These are phyloP conservation scores for Lagorchestes hirsutus DNA, from an alignment of 2,797 vertebrate species.

Conservation along the genomic window DNA sequence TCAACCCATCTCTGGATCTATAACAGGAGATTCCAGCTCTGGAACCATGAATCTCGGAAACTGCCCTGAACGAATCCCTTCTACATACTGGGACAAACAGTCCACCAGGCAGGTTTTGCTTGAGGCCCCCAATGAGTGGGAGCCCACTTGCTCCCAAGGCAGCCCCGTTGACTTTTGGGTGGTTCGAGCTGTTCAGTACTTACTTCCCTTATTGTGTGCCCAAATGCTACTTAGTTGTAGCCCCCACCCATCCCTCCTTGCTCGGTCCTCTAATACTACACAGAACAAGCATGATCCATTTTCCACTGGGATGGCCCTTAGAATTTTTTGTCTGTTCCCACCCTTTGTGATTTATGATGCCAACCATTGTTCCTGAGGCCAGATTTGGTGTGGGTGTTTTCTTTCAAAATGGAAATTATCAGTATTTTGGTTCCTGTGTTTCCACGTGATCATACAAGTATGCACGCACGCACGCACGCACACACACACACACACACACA, in stretches of 20 bases:
- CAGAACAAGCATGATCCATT: background rate
- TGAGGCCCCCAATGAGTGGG: background rate
- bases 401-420: conserved; percentile 69
- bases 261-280: background rate
- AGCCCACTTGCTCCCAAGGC: background rate
- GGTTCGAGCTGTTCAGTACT: background rate
- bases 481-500: background rate
- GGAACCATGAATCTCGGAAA: background rate
- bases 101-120: too few relatives aligned
- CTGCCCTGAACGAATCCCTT: background rate
- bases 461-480: too few relatives aligned
- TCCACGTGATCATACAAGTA: conserved; percentile 4
- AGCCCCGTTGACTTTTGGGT: background rate
- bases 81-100: too few relatives aligned
- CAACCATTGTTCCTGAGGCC: conserved; percentile 67
- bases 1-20: background rate
- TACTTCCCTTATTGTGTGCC: background rate
- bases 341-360: background rate
- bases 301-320: background rate
- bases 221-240: background rate
- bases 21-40: background rate
- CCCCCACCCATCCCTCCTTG: background rate
- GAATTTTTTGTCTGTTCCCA: background rate
- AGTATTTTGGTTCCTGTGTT: conserved; percentile 70
- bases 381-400: conserved; percentile 60